Percentiles rank a stretch among this genome's conserved stretches.
phyloP scores from a whole-genome alignment of 2,888 invertebrate genomes.

The Portevinia maculata region DNA sequence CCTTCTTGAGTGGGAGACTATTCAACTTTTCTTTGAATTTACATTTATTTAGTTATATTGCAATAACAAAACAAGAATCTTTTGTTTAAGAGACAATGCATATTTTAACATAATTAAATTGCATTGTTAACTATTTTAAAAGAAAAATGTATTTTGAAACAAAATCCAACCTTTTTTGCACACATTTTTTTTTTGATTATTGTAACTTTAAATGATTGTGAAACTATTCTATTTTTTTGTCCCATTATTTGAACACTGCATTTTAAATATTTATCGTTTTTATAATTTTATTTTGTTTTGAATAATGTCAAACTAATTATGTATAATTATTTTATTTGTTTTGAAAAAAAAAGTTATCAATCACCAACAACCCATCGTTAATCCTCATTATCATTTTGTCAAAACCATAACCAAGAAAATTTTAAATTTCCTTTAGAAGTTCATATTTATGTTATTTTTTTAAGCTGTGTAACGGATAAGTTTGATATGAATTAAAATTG shows the following conservation, averaged over 20 bases:
- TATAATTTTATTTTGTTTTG: constrained; percentile 56
- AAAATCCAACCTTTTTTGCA: constrained; percentile 49
- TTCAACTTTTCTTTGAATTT: background rate
- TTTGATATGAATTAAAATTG: constrained; percentile 7
- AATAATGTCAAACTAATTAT: constrained; percentile 57
- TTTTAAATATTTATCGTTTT: constrained; percentile 6
- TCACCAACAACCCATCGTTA: constrained; percentile 43
- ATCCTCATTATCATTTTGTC: constrained; percentile 49
- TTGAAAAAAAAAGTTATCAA: constrained; percentile 48
- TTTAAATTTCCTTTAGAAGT: background rate
- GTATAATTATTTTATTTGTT: constrained; percentile 9
- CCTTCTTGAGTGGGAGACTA: too few relatives aligned
- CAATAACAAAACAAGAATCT: background rate
- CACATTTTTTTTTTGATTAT: constrained; percentile 66
- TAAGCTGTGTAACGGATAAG: constrained; percentile 24
- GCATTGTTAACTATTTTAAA: background rate
- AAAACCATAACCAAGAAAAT: constrained; percentile 13
- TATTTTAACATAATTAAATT: too few relatives aligned
- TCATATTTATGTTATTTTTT: too few relatives aligned
- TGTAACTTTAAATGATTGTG: constrained; percentile 41
- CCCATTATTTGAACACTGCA: constrained; percentile 39
- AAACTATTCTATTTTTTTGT: constrained; percentile 34
- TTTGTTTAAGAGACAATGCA: constrained; percentile 4
- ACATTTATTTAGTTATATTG: constrained; percentile 23
- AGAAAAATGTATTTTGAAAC: background rate